Evolutionary conservation across 2,113 vertebrate genomes (phyloP).

Genomic region (Athene noctua): DNA sequence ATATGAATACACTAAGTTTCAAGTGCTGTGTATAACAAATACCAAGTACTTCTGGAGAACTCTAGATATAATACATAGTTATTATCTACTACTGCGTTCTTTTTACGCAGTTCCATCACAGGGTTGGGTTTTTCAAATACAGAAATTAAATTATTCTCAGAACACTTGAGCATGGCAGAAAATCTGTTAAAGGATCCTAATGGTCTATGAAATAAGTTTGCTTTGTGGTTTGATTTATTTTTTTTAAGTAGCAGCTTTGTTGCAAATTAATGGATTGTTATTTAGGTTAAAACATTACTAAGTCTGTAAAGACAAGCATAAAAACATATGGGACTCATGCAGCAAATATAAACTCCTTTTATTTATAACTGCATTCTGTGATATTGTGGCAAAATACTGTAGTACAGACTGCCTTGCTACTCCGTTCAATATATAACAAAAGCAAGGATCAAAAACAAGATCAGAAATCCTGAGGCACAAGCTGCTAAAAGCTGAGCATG

Average conservation of each 20-base stretch:
- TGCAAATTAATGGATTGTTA: neutral
- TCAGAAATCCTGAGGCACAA: neutral
- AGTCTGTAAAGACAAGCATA: neutral
- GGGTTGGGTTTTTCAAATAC: neutral
- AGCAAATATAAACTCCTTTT: neutral
- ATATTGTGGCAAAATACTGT: neutral
- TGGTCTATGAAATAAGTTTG: neutral
- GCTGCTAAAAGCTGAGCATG: neutral
- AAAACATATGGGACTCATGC: neutral
- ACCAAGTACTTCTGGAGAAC: neutral
- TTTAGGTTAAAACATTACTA: neutral
- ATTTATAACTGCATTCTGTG: neutral
- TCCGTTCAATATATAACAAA: neutral
- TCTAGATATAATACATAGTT: neutral
- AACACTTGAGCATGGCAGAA: neutral
- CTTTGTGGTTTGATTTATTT: neutral
- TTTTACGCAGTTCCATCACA: neutral
- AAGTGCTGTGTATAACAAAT: no score
- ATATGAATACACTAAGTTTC: no score
- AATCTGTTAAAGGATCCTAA: neutral
- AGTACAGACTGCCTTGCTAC: neutral
- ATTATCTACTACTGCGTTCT: neutral
- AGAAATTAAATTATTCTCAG: neutral
- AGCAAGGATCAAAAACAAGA: neutral
- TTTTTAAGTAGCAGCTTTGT: neutral